These are phyloP conservation scores for Drosophila nebulosa DNA, from an alignment of 1,140 invertebrate species.

Conservation along the genomic window DNA sequence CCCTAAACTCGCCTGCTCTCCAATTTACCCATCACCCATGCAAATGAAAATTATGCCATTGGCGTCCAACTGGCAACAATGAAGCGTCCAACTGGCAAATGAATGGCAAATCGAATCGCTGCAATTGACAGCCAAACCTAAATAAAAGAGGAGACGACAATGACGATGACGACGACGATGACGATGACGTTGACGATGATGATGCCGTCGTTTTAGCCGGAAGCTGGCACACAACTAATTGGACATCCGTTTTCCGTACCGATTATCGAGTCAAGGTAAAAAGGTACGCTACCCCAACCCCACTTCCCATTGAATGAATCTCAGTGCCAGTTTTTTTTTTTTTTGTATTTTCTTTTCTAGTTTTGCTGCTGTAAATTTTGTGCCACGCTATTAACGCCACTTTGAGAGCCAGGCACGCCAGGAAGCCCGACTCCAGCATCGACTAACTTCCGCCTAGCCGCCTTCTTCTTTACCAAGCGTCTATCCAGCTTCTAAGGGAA, in stretches of 20 bases:
- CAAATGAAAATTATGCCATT: constrained; percentile 68
- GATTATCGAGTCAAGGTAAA: constrained; percentile 61
- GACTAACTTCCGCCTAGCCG: background rate
- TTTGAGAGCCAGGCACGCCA: constrained; percentile 43
- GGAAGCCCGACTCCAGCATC: constrained; percentile 4
- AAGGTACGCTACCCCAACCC: constrained; percentile 11
- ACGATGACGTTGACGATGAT: constrained; percentile 14
- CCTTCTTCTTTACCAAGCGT: constrained; percentile 11
- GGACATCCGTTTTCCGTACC: constrained; percentile 74
- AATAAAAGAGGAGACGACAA: constrained; percentile 26
- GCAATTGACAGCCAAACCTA: constrained; percentile 37
- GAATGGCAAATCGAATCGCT: constrained; percentile 42
- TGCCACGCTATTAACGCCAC: constrained; percentile 69
- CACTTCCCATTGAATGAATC: constrained; percentile 21
- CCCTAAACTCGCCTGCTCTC: constrained; percentile 24
- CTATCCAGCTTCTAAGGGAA: constrained; percentile 9
- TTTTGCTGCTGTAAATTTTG: constrained; percentile 46
- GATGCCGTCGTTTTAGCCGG: constrained; percentile 43
- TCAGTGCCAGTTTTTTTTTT: background rate
- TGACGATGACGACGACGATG: constrained; percentile 6
- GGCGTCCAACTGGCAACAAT: constrained; percentile 49
- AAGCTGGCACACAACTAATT: constrained; percentile 76
- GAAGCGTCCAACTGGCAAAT: constrained; percentile 37
- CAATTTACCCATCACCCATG: constrained; percentile 51
- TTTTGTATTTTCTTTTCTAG: constrained; percentile 5